Base-by-base conservation (phyloP, 53 echinoderm and acorn worm genomes). In the Mesocentrotus franciscanus region DNA sequence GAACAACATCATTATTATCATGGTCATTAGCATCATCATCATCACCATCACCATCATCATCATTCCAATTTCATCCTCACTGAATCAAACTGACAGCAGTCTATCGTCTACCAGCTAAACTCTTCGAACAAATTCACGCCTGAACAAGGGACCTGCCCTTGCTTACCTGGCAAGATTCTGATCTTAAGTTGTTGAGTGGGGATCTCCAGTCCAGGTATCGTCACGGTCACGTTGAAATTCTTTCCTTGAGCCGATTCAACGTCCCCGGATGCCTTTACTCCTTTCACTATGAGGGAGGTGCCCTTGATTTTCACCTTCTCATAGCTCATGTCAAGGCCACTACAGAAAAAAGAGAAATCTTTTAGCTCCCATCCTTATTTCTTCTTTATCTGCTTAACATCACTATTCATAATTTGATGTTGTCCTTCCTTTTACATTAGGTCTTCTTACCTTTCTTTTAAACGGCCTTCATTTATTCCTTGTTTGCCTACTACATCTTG, bases 241-340 rank as follows among this genome's bases (percentile, higher is more conserved):
- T 95, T 98, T 81, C 97, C 98, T 59, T 96, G 97, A 34, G 96
- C 90, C 74, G 97, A 96, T 20, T 96, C 96, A 14, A 98, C 97
- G 22, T 97, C 96, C 15, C 97, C 98, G 22, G 83, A 95, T n/a
- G 98, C 98, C 58, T 95, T 98, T 20, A 98, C 96, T 30, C 97
- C 95, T 95, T 98, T 98, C 61, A 98, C 96, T n/a, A 97, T 62
- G 2, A 98, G 97, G 0, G 95, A 95, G 35, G 78, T 96, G 20
- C 97, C 97, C 89, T 92, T 98, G 12, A 95, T 94, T 34, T 97
- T 95, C 4, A 97, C 94, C 2, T 95, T 94, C 55, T 96, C 96
- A 91, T 96, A 98, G 22, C 90, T 94, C 84, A 98, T 91, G 13
- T 94, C 91, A 32, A 98, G 95, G 15, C 98, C 98, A 96, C 98